Base-by-base conservation (phyloP, 2,888 invertebrate genomes). In the Drosophila infuscata region DNA sequence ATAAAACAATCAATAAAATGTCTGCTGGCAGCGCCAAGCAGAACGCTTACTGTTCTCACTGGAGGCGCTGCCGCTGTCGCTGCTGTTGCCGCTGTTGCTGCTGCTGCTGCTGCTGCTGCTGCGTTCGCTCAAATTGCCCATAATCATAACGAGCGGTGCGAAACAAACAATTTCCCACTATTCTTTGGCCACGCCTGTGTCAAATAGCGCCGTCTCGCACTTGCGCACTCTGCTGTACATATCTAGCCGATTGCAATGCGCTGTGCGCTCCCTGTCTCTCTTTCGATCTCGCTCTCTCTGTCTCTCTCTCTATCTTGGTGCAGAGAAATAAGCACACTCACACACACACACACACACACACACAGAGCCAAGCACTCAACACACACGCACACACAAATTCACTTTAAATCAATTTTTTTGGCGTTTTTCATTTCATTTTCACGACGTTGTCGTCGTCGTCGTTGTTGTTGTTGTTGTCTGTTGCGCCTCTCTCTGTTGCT, bases 1-100 rank as follows among this genome's bases (percentile, higher is more conserved):
- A 90, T 91, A 91, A 92, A 91, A 91, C 89, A 90, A 91, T 91
- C 89, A 92, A 86, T 90, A 90, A 90, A 87, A 90, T 81, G 82
- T 89, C 87, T 78, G 79, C 77, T 89, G 60, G 59, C 68, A 52
- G 59, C 49, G 53, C 52, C 57, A 43, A 52, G 64, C 70, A 64
- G 64, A n/a, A 61, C 32, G 53, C 61, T 48, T 49, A 41, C 72
- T 15, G 38, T 53, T 62, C 54, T 46, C 66, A 33, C 30, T 32
- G 49, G 57, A 54, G 58, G 62, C 61, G 70, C 64, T 32, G 66
- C 11, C 74, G 46, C 25, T 25, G 46, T 15, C 4, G 46, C 7
- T 7, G 46, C 3, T 11, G 41, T 9, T 20, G n/a, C 6, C 20
- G 12, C 6, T 43, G 12, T 2, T 43, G 43, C 0, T 41, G 33